Evolutionary conservation across 2,888 invertebrate genomes (phyloP).

Genomic region (Amphipoea oculea): DNA sequence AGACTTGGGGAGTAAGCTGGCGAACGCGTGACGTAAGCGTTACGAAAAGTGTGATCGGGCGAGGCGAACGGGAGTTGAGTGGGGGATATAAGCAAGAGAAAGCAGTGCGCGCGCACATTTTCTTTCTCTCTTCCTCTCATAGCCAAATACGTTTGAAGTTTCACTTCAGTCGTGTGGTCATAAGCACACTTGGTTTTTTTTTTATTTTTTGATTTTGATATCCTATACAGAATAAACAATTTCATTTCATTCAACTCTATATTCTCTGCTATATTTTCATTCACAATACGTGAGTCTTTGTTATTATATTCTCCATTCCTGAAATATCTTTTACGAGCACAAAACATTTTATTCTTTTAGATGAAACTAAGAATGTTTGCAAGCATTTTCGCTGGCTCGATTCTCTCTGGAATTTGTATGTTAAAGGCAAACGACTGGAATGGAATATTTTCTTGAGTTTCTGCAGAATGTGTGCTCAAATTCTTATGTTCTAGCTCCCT

Average conservation of each 20-base stretch:
- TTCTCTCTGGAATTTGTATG: slow-evolving; percentile 43
- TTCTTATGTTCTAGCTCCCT: slow-evolving; percentile 16
- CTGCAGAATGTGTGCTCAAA: slow-evolving; percentile 31
- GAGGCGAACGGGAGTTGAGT: too few relatives aligned
- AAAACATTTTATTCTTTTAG: slow-evolving; percentile 34
- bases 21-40: too few relatives aligned
- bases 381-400: slow-evolving; percentile 23
- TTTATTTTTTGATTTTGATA: too few relatives aligned
- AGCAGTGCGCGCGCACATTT: too few relatives aligned
- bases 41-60: too few relatives aligned
- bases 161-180: too few relatives aligned
- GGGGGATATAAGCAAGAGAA: too few relatives aligned
- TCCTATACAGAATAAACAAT: too few relatives aligned
- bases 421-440: slow-evolving; percentile 29
- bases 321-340: not conserved
- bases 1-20: too few relatives aligned
- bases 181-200: too few relatives aligned
- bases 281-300: not conserved
- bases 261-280: not conserved
- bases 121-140: too few relatives aligned
- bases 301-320: slow-evolving; percentile 2
- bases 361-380: slow-evolving; percentile 34
- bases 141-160: too few relatives aligned
- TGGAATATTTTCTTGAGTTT: slow-evolving; percentile 45
- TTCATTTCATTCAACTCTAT: not conserved